Evolutionary conservation across 2,888 invertebrate genomes (phyloP), one percentile per base, ranked within the genome.

Genomic region (Drosophila leonis): DNA sequence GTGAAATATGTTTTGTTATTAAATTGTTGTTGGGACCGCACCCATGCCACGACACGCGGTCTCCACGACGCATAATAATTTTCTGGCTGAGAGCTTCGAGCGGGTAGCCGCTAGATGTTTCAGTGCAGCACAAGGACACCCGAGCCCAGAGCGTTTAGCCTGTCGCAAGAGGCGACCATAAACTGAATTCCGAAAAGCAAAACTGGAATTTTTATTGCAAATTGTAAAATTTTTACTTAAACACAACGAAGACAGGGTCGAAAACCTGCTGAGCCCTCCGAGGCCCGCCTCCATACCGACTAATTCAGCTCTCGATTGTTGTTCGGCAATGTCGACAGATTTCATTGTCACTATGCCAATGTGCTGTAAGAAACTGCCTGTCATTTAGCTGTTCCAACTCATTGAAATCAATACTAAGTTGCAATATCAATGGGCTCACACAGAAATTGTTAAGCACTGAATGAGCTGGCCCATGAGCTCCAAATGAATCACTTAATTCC

Each of bases 141-240:
- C 31, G 31, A 35, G 33, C 59, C 9, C 8, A 12, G 56, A 54
- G 57, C 68, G 75, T 75, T 61, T 33, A 55, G 82, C 48, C 27
- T 54, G 10, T 54, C 60, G 33, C 35, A 31, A 55, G 48, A 20
- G 55, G 42, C 49, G 56, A 67, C 63, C 67, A 69, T 64, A 72
- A 80, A 77, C 82, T 82, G 82, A 86, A 86, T 86, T 88, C 85
- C 89, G 72, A 87, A 88, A 86, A 86, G 83, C 72, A 80, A 85
- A 87, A 82, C 66, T 78, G 86, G 89, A 86, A 86, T 89, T 87
- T 86, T 86, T 89, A 84, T 86, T 89, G 89, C 86, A 86, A 86
- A 86, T 86, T 86, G 89, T 81, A 84, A 86, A 86, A 87, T 86
- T 89, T 87, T 77, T 89, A 74, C 75, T 81, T 78, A 80, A 84